Evolutionary conservation across 2,113 vertebrate species (phyloP), one percentile per base, ranked within the genome.

Genomic region (Thermophis baileyi): DNA sequence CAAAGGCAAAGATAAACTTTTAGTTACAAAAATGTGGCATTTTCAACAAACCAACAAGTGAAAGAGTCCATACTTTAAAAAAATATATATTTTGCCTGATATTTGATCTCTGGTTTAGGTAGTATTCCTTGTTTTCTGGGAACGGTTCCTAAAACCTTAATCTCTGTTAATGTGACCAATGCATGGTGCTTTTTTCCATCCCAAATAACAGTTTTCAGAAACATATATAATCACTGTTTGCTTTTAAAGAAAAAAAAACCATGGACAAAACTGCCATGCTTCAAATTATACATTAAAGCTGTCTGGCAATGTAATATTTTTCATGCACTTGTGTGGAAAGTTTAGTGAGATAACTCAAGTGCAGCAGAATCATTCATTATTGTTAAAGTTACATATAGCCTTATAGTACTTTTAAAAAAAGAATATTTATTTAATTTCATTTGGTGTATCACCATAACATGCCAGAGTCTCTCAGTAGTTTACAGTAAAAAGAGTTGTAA

Each of bases 231-330:
- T 53, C 88, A 95, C 87, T 94, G 12, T 69, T 69, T n/a, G 95
- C 94, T 91, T 97, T 92, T 95, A 88, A 88, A 94, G 88, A 1
- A 87, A 89, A 92, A 97, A 40, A 95, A 25, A 90, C 85, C 94
- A 87, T 88, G 91, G 53, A 25, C 93, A 74, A 94, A 96, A 57
- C 86, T 94, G 93, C 94, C 53, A 63, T 92, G 44, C 93, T 95
- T 95, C 25, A 91, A 69, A 95, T 55, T 91, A 57, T 63, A 46
- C 9, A 46, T 92, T 54, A 69, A 2, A 12, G 25, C 2, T 46
- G 8, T 87, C 30, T 69, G 63, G 18, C 40, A 40, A 87, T 63
- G 49, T 87, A 46, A 57, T 47, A 87, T 60, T 91, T 51, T 92
- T 63, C 47, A 47, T 74, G n/a, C 63, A n/a, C 1, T 6, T 69